phyloP scores from a whole-genome alignment of 2,797 vertebrate genomes.

The Otolemur crassicaudatus region DNA sequence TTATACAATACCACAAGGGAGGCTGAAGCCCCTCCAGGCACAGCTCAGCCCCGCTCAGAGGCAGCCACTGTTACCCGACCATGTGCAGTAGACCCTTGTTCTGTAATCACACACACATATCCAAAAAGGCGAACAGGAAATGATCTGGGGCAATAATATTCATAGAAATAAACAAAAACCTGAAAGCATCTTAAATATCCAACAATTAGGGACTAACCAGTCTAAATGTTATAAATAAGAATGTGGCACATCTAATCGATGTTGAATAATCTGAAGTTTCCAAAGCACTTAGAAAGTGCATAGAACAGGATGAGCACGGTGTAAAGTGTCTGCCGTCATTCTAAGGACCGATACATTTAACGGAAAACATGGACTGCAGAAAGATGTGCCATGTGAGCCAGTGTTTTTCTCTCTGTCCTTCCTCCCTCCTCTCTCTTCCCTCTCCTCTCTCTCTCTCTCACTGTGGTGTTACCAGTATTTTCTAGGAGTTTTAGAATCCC shows the following conservation, averaged over 20 bases:
- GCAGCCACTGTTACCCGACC: background rate
- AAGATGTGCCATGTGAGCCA: background rate
- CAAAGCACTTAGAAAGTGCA: background rate
- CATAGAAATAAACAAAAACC: background rate
- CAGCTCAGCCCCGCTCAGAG: background rate
- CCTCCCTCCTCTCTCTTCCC: no score
- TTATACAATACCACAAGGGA: background rate
- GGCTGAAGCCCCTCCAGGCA: background rate
- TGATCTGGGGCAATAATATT: background rate
- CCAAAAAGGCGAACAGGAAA: background rate
- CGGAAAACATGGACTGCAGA: background rate
- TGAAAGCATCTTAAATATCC: background rate
- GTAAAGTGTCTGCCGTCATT: background rate
- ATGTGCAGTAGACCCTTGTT: background rate
- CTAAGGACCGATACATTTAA: background rate
- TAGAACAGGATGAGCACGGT: background rate
- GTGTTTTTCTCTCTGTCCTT: no score
- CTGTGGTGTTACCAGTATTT: background rate
- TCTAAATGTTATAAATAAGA: background rate
- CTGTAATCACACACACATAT: background rate
- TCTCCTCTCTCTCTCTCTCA: no score
- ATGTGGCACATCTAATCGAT: background rate
- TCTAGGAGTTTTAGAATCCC: background rate
- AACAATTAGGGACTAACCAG: background rate
- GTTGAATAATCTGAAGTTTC: slow-evolving; percentile 10